phyloP scores from a whole-genome alignment of 2,113 vertebrate species.

The Actenoides lindsayi region DNA sequence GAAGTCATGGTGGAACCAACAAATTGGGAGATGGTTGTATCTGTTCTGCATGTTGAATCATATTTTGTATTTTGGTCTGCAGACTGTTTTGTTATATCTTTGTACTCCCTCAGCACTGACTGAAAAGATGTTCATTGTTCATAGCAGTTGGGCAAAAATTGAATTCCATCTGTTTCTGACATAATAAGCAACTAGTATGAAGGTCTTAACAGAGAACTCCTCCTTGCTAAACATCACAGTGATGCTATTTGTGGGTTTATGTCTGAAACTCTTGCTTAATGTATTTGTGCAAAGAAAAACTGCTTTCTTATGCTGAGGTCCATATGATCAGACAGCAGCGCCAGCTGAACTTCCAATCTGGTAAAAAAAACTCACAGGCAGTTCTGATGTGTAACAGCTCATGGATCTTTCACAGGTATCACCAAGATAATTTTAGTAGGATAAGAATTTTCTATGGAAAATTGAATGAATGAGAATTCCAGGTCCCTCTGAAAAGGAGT shows the following conservation, averaged over 20 bases:
- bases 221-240: background rate
- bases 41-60: background rate
- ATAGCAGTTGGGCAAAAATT: conserved; percentile 12
- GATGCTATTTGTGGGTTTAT: background rate
- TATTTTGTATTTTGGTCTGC: conserved; percentile 27
- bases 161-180: conserved; percentile 51
- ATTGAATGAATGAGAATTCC: background rate
- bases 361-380: background rate
- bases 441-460: background rate
- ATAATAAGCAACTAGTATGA: conserved; percentile 12
- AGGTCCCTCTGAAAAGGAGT: background rate
- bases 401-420: background rate
- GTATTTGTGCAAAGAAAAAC: background rate
- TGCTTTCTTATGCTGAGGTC: conserved; percentile 32
- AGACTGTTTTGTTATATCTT: conserved; percentile 3
- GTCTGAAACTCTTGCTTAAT: background rate
- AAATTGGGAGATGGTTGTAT: background rate
- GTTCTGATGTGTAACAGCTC: conserved; percentile 10
- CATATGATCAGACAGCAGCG: conserved; percentile 23
- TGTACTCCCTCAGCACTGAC: background rate
- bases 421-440: background rate
- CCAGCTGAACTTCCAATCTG: conserved; percentile 45
- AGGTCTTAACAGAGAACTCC: background rate
- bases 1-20: background rate
- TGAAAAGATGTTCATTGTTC: background rate